Conservation (phyloP, 2,113 vertebrate genomes). For the Setophaga kirtlandii region DNA sequence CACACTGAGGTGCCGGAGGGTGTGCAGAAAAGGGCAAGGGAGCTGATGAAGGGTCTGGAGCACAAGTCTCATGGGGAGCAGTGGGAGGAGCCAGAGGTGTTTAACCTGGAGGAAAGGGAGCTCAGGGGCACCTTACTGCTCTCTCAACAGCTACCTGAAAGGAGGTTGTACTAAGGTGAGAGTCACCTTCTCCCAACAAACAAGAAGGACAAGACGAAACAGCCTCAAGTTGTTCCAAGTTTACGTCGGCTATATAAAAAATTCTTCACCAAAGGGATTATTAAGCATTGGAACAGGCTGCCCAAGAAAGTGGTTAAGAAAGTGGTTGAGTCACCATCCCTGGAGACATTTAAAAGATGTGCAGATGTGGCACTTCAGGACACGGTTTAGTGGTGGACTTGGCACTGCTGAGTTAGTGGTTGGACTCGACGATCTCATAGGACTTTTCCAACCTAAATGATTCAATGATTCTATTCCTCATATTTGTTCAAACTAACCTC, state of each 20-base stretch:
- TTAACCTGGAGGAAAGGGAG: background rate
- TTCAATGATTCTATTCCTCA: background rate
- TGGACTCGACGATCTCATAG: background rate
- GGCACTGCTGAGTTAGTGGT: background rate
- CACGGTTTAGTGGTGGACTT: background rate
- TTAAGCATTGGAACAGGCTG: background rate
- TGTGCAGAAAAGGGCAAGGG: background rate
- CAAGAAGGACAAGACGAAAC: background rate
- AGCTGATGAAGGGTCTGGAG: background rate
- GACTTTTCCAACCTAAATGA: background rate
- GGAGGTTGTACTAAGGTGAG: background rate
- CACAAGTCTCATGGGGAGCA: background rate
- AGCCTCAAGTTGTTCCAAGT: background rate
- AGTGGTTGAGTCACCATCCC: background rate
- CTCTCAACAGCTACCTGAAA: background rate
- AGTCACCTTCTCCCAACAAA: background rate
- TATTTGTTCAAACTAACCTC: background rate
- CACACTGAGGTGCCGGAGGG: fast-evolving
- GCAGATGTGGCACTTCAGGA: background rate
- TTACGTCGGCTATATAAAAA: background rate
- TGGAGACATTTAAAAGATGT: background rate
- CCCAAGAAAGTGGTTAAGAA: background rate
- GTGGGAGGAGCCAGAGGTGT: fast-evolving
- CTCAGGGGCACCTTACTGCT: background rate
- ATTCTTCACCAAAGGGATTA: background rate